Conservation (phyloP, 1,140 invertebrate genomes). For the Pseudomyrmex sp. region DNA sequence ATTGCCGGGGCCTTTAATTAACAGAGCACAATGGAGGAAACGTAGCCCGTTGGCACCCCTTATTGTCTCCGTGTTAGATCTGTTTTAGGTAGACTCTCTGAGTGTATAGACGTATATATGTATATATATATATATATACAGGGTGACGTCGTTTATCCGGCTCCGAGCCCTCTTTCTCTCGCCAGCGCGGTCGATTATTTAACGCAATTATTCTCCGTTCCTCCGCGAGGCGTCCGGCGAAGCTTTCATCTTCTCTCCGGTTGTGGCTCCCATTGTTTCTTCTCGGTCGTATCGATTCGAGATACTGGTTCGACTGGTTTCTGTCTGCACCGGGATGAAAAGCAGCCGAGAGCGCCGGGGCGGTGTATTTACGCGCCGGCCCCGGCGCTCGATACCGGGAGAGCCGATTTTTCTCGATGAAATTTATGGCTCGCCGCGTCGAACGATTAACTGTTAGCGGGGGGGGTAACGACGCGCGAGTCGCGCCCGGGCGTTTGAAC, state of each 20-base stretch:
- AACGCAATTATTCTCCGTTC: conserved; percentile 73
- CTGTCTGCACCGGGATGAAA: conserved; percentile 60
- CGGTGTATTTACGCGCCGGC: background rate
- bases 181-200: conserved; percentile 70
- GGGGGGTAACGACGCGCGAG: conserved; percentile 21
- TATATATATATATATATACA: background rate
- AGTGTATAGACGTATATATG: background rate
- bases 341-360: conserved; percentile 30
- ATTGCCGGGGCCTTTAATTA: conserved; percentile 74
- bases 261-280: conserved; percentile 66
- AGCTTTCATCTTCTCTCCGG: conserved; percentile 37
- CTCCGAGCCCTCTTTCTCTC: conserved; percentile 25
- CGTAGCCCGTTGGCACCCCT: conserved; percentile 69
- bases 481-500: background rate
- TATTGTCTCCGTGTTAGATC: conserved; percentile 72
- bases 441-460: conserved; percentile 58
- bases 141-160: conserved; percentile 61
- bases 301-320: conserved; percentile 67
- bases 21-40: conserved; percentile 74
- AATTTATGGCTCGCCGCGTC: conserved; percentile 38
- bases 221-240: conserved; percentile 42
- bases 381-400: background rate
- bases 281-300: conserved; percentile 69
- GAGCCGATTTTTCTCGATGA: conserved; percentile 49
- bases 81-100: conserved; percentile 58